Conservation (phyloP, 2,113 vertebrate genomes). For the Anguilla japonica region DNA sequence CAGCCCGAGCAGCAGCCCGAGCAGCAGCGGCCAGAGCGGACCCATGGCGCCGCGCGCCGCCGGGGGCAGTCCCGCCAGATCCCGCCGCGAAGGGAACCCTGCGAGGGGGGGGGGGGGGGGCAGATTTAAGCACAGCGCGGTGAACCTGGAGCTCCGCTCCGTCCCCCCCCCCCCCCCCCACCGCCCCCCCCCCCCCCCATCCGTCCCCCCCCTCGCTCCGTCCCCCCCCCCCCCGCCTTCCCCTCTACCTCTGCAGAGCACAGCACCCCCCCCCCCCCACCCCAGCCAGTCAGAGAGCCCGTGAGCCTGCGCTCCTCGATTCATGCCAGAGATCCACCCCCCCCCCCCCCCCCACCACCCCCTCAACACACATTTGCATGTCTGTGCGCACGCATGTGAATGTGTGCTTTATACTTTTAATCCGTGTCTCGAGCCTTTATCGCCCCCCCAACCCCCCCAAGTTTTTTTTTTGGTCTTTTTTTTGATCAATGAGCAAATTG, state of each 20-base stretch:
- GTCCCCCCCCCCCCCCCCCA: no score
- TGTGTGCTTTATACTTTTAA: not conserved
- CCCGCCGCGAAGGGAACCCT: conserved; percentile 99
- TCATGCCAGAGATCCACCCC: not conserved
- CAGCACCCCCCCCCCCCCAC: not conserved
- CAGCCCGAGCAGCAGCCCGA: not conserved
- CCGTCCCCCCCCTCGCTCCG: not conserved
- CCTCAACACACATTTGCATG: not conserved
- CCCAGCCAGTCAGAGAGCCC: not conserved
- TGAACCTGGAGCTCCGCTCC: conserved; percentile 50
- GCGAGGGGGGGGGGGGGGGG: conserved; percentile 90
- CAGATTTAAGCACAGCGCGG: conserved; percentile 79
- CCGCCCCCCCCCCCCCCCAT: not conserved
- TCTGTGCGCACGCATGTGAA: conserved; percentile 4
- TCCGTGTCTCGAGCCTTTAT: not conserved
- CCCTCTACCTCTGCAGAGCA: not conserved
- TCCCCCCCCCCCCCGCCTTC: not conserved
- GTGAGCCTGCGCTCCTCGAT: not conserved
- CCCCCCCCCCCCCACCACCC: no score
- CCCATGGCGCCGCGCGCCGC: conserved; percentile 97
- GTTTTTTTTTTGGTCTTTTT: not conserved
- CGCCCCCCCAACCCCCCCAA: no score
- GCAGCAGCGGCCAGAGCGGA: conserved; percentile 61
- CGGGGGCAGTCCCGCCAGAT: conserved; percentile 98
- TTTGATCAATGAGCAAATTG: not conserved